Evolutionary conservation across 2,888 invertebrate genomes (phyloP), one percentile per base, ranked within the genome.

Genomic region (Dastarcus helophoroides): DNA sequence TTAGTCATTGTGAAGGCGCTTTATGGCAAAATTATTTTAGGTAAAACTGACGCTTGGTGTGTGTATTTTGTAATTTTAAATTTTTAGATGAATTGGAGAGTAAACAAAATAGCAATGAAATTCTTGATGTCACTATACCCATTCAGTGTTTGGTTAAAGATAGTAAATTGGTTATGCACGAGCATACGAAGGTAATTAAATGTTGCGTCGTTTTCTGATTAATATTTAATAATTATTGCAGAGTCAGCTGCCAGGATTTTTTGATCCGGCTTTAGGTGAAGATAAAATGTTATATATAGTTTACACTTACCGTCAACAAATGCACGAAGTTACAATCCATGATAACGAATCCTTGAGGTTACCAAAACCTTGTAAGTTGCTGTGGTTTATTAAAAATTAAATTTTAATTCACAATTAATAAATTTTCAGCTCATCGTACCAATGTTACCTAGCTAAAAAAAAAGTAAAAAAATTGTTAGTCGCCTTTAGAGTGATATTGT

Each of bases 191-290:
- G 78, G 91, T 91, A 61, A 28, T 6, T 4, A 14, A 14, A 11
- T 25, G 16, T 14, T 13, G 7, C 25, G 7, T 13, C 19, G 29
- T 17, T 3, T 10, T 9, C 11, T n/a, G 8, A 24, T 10, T 5
- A 21, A 28, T n/a, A n/a, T 38, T 31, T 32, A 38, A 36, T 37
- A 32, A 33, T 33, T 38, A 42, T 26, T 40, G 14, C 63, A 95
- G 94, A 80, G 85, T 56, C 89, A 91, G 54, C 63, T 97, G 39
- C 89, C 95, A 7, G 97, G 97, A 15, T 97, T 97, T 64, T 97
- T 84, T 62, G 97, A 98, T 62, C 91, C 94, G 0, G 89, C 90
- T 43, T 74, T 85, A 30, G 91, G 93, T 1, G 93, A 95, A 47
- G 80, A 86, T 15, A 97, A 97, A 60, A 75, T 76, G 48, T 66